Percentiles rank a stretch among this genome's conserved stretches.
phyloP scores from a whole-genome alignment of 2,797 vertebrate species.

The Tragopan temminckii region DNA sequence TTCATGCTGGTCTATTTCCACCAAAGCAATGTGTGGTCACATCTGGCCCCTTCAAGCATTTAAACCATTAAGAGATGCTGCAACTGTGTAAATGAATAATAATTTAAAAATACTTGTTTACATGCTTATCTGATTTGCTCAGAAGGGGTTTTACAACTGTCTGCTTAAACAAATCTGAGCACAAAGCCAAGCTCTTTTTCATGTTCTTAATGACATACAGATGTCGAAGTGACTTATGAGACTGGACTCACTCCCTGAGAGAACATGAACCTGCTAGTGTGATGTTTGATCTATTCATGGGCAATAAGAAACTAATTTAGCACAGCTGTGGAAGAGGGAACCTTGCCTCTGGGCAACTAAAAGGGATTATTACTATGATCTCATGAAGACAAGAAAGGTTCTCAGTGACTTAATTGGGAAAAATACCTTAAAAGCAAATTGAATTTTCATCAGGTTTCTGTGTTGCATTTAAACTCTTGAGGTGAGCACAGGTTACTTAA shows the following conservation, averaged over 20 bases:
- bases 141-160: neutral
- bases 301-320: neutral
- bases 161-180: neutral
- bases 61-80: neutral
- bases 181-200: neutral
- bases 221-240: constrained; percentile 15
- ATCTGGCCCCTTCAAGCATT: neutral
- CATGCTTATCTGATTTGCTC: constrained; percentile 1
- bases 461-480: neutral
- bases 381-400: neutral
- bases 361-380: neutral
- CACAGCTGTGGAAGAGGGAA: constrained; percentile 10
- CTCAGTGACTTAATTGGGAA: neutral
- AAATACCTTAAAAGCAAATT: neutral
- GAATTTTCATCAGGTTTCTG: neutral
- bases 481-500: neutral
- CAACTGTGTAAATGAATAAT: constrained; percentile 5
- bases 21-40: neutral
- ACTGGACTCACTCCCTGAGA: neutral
- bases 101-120: neutral
- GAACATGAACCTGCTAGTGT: neutral
- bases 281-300: neutral
- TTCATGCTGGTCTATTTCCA: neutral
- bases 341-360: neutral
- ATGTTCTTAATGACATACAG: neutral